phyloP scores from a whole-genome alignment of 2,797 vertebrate genomes.

The Sorex maritimensis region DNA sequence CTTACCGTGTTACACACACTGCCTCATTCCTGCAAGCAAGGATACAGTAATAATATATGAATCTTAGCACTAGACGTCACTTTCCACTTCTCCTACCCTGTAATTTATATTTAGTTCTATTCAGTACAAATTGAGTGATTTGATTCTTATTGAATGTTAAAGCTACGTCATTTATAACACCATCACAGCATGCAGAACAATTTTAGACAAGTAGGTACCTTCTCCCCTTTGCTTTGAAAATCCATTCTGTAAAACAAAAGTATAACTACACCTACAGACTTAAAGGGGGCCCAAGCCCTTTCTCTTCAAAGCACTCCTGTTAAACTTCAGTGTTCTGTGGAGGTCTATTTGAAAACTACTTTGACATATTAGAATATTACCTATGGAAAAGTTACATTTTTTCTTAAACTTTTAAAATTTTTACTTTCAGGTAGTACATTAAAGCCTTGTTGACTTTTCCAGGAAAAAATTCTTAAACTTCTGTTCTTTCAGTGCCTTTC shows the following conservation, averaged over 20 bases:
- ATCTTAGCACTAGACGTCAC: conserved; percentile 23
- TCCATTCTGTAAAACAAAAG: not conserved
- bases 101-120: conserved; percentile 63
- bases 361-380: not conserved
- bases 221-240: not conserved
- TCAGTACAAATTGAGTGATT: conserved; percentile 36
- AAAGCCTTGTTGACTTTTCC: conserved; percentile 56
- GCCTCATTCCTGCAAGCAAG: not conserved
- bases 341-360: not conserved
- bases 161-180: not conserved
- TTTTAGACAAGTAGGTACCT: not conserved
- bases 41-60: not conserved
- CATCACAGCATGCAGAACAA: conserved; percentile 29
- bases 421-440: conserved; percentile 58
- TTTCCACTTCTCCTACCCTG: conserved; percentile 49
- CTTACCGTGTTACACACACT: not conserved
- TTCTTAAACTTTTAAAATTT: not conserved
- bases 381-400: conserved; percentile 49
- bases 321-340: not conserved
- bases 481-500: conserved; percentile 63
- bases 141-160: conserved; percentile 35
- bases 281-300: not conserved
- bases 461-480: conserved; percentile 20
- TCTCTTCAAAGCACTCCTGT: not conserved
- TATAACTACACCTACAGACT: not conserved